These are phyloP conservation scores for Heliornis fulica DNA, from an alignment of 2,113 vertebrate genomes.

Conservation along the genomic window DNA sequence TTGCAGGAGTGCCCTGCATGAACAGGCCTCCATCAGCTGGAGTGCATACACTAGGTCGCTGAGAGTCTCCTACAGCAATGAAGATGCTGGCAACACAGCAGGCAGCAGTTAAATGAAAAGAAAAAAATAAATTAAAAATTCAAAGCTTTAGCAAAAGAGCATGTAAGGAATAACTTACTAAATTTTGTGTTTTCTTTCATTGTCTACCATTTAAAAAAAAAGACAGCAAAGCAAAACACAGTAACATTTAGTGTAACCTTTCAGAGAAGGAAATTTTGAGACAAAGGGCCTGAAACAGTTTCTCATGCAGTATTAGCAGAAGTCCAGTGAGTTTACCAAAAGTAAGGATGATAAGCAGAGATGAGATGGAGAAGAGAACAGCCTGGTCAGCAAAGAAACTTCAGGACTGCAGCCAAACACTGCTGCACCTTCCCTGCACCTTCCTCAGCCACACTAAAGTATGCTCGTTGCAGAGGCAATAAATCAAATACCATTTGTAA, in stretches of 20 bases:
- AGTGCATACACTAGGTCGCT: rapidly evolving
- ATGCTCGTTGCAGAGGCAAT: neutral
- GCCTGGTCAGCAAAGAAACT: neutral
- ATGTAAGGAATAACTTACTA: neutral
- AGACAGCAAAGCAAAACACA: neutral
- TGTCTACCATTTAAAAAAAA: neutral
- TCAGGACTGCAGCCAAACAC: neutral
- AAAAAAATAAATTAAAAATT: neutral
- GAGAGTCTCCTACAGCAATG: too few relatives aligned
- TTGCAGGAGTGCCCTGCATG: rapidly evolving
- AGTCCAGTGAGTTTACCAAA: neutral
- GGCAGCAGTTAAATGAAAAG: neutral
- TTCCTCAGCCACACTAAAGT: neutral
- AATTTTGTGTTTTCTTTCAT: neutral
- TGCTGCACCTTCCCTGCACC: neutral
- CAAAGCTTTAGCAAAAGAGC: neutral
- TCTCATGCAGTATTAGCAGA: neutral
- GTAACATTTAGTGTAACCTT: neutral
- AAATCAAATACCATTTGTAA: neutral
- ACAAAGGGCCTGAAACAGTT: neutral
- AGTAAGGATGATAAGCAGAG: neutral
- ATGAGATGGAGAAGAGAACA: neutral
- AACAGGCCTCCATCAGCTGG: neutral
- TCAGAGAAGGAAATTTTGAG: neutral
- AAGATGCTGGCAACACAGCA: neutral